These are phyloP conservation scores for Stichodactyla mertensii DNA, from an alignment of 64 coral and sea anemone species.

Conservation along the genomic window DNA sequence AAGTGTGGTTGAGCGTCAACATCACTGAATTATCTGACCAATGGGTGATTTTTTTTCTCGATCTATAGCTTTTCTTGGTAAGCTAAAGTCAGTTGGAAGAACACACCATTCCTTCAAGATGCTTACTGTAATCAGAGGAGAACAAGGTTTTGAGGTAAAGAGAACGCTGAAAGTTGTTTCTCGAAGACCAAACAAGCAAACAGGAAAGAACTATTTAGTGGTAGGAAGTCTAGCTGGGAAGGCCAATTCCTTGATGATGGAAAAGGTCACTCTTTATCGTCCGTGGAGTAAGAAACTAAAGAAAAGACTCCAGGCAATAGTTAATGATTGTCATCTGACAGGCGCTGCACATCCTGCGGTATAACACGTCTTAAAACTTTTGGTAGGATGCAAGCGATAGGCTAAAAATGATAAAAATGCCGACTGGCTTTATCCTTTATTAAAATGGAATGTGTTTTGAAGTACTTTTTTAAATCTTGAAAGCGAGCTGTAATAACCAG, in stretches of 20 bases:
- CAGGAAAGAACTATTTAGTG: neutral
- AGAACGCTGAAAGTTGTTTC: neutral
- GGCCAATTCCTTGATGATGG: neutral
- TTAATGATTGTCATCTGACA: neutral
- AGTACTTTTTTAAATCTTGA: no score
- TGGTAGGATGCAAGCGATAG: neutral
- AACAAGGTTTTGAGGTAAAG: neutral
- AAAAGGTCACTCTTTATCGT: neutral
- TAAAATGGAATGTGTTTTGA: no score
- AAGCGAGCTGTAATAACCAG: no score
- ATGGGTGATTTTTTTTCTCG: neutral
- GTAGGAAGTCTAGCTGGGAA: neutral
- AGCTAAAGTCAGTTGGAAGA: neutral
- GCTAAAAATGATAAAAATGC: no score
- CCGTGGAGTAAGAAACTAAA: neutral
- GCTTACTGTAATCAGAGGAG: neutral
- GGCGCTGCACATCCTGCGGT: neutral
- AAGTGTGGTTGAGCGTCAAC: no score
- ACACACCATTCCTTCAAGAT: neutral
- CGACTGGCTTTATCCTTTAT: no score
- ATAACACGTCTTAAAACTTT: neutral
- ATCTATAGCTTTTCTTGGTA: neutral
- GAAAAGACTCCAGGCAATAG: neutral
- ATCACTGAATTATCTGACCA: neutral
- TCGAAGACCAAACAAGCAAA: neutral